Evolutionary conservation across 2,888 invertebrate species (phyloP).

Genomic region (Entomobrya proxima): DNA sequence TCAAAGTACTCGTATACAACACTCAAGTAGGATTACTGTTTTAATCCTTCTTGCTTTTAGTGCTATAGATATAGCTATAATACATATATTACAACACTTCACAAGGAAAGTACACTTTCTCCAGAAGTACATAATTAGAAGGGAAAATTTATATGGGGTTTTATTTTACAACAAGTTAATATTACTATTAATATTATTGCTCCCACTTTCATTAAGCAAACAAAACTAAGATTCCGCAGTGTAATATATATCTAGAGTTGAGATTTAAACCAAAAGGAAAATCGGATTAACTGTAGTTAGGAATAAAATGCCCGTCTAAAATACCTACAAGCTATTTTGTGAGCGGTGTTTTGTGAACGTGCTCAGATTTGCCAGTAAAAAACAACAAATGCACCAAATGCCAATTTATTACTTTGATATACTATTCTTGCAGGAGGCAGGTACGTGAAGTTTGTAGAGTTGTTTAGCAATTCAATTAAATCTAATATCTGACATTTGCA

Average conservation of each 20-base stretch:
- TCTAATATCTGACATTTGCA: too few relatives aligned
- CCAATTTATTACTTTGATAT: too few relatives aligned
- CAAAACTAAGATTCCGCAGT: neutral
- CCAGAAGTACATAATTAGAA: neutral
- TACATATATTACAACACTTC: neutral
- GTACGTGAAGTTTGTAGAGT: too few relatives aligned
- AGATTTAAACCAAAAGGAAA: too few relatives aligned
- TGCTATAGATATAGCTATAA: neutral
- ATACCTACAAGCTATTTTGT: neutral
- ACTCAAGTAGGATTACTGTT: slow-evolving; percentile 14
- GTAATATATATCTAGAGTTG: too few relatives aligned
- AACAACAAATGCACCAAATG: neutral
- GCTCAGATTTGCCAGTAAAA: neutral
- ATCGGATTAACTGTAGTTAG: neutral
- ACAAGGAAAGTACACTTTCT: neutral
- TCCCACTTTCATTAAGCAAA: too few relatives aligned
- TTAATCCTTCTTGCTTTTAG: neutral
- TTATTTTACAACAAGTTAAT: neutral
- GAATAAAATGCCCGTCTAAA: too few relatives aligned
- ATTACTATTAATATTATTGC: neutral
- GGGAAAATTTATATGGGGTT: neutral
- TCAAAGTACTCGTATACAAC: neutral
- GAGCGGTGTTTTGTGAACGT: neutral
- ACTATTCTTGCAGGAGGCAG: too few relatives aligned
- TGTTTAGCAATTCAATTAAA: too few relatives aligned